Percentiles rank a stretch among this genome's conserved stretches.
These are phyloP conservation scores for Cenopis cana DNA, from an alignment of 2,888 invertebrate species.

Conservation along the genomic window DNA sequence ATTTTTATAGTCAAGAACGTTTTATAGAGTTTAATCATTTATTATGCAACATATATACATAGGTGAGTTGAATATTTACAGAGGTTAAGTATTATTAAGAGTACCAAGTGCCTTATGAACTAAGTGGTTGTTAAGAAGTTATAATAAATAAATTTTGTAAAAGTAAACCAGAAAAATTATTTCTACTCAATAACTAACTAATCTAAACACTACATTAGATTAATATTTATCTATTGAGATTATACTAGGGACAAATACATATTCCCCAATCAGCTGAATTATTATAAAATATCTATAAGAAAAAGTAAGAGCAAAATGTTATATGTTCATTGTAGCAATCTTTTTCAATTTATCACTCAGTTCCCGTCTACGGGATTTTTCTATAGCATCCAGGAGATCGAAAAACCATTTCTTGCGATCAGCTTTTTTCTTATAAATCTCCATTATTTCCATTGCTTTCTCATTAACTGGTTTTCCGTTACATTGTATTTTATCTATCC, in stretches of 20 bases:
- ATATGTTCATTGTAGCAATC: constrained; percentile 72
- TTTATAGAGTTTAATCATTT: constrained; percentile 4
- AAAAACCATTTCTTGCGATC: constrained; percentile 74
- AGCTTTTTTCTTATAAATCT: constrained; percentile 59
- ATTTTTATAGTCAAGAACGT: not conserved
- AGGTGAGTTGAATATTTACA: constrained; percentile 20
- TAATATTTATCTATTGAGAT: not conserved
- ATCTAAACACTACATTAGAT: not conserved
- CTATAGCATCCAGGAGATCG: constrained; percentile 70
- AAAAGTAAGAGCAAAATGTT: constrained; percentile 43
- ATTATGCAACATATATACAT: constrained; percentile 29
- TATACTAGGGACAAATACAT: not conserved
- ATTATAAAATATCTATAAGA: not conserved
- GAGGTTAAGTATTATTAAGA: constrained; percentile 41
- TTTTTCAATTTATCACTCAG: constrained; percentile 65
- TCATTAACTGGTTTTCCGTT: constrained; percentile 53
- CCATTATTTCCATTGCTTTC: constrained; percentile 66
- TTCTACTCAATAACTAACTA: not conserved
- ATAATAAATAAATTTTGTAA: constrained; percentile 10
- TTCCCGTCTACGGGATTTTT: constrained; percentile 68
- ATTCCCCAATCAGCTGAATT: not conserved
- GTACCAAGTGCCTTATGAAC: constrained; percentile 33
- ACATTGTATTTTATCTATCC: constrained; percentile 69
- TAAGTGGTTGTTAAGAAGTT: constrained; percentile 23
- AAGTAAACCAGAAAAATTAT: not conserved